Conservation (phyloP, 2,888 invertebrate genomes). For the Trilocha varians region DNA sequence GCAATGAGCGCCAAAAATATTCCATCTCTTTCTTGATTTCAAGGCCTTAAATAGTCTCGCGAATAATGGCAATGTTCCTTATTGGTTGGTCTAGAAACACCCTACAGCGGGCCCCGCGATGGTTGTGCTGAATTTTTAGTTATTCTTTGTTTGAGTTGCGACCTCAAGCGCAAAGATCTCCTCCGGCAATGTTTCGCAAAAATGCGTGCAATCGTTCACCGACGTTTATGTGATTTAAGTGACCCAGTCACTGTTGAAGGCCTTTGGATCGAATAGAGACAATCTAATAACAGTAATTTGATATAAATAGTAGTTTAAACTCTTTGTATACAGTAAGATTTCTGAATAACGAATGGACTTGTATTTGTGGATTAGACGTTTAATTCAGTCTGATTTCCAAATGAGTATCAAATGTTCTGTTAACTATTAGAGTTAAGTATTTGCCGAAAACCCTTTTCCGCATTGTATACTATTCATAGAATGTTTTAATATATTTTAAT, state of each 20-base stretch:
- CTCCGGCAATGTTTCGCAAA: conserved; percentile 3
- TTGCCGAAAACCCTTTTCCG: too few species aligned
- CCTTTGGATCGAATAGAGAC: neutral
- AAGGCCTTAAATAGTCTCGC: neutral
- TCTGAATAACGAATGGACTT: too few species aligned
- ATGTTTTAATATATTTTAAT: too few species aligned
- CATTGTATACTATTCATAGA: too few species aligned
- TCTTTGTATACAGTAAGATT: too few species aligned
- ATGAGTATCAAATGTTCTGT: too few species aligned
- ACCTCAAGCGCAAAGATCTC: neutral
- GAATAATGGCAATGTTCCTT: neutral
- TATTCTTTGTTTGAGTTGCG: conserved; percentile 3
- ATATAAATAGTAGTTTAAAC: too few species aligned
- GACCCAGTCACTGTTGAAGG: neutral
- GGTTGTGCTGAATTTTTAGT: conserved; percentile 6
- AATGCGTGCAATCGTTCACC: conserved; percentile 1
- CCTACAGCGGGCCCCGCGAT: conserved; percentile 5
- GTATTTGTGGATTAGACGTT: too few species aligned
- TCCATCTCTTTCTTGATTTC: neutral
- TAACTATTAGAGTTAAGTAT: too few species aligned
- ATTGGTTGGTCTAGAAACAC: conserved; percentile 2
- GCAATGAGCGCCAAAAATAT: neutral
- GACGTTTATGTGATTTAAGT: neutral
- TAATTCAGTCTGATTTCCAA: too few species aligned
- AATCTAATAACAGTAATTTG: neutral